Percentiles rank a stretch among this genome's conserved stretches.
Evolutionary conservation across 2,888 invertebrate species (phyloP).

Genomic region (Dioctria rufipes): DNA sequence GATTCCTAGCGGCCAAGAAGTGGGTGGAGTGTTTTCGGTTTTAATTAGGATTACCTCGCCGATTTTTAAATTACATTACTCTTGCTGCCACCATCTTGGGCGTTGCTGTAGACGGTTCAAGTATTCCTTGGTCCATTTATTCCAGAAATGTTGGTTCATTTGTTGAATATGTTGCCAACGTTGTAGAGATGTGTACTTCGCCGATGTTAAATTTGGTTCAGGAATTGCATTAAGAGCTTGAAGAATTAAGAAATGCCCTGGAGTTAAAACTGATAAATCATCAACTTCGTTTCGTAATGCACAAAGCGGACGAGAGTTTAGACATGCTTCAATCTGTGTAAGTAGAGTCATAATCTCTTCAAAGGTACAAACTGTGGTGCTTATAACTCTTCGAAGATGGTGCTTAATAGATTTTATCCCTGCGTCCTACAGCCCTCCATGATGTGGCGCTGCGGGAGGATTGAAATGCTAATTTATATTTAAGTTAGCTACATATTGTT

Average conservation of each 20-base stretch:
- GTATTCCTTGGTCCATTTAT: conserved; percentile 3
- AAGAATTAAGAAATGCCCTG: no score
- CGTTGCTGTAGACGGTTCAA: neutral
- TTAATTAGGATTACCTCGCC: neutral
- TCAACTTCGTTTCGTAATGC: no score
- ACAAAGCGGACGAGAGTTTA: no score
- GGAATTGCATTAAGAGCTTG: no score
- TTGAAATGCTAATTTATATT: conserved; percentile 63
- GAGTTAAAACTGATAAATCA: no score
- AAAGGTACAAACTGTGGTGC: conserved; percentile 56
- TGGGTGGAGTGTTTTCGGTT: neutral
- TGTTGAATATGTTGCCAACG: neutral
- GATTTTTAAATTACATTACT: neutral
- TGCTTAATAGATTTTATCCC: no score
- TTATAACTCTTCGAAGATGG: no score
- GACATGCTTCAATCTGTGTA: conserved; percentile 61
- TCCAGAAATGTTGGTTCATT: conserved; percentile 19
- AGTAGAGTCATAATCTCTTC: conserved; percentile 62
- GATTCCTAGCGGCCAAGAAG: no score
- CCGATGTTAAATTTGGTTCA: no score
- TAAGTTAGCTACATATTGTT: no score
- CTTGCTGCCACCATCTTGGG: neutral
- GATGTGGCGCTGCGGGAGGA: conserved; percentile 63
- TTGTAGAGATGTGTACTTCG: no score
- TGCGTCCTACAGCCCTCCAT: conserved; percentile 55